phyloP scores from a whole-genome alignment of 2,888 invertebrate genomes.

The Halictus quadricinctus region DNA sequence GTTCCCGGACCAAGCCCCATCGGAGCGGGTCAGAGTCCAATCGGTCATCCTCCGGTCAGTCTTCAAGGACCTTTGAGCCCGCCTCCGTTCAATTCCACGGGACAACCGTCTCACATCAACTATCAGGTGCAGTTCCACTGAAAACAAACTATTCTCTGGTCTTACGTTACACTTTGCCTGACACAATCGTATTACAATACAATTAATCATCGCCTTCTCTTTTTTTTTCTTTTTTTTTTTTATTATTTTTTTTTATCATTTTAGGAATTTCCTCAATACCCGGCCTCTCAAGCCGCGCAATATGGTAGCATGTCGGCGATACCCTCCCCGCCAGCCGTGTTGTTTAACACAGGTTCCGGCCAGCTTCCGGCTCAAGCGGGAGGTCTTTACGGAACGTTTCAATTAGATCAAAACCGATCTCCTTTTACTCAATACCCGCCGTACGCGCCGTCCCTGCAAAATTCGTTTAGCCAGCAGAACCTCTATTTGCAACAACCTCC shows the following conservation, averaged over 20 bases:
- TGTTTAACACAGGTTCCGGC: conserved; percentile 89
- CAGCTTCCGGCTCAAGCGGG: conserved; percentile 87
- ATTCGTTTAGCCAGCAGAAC: conserved; percentile 83
- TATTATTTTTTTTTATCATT: conserved; percentile 57
- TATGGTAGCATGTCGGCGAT: conserved; percentile 92
- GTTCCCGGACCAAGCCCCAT: conserved; percentile 81
- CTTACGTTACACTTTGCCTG: neutral
- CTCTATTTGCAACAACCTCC: conserved; percentile 83
- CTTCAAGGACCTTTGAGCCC: conserved; percentile 84
- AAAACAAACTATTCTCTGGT: neutral
- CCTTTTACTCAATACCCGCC: conserved; percentile 91
- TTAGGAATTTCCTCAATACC: conserved; percentile 81
- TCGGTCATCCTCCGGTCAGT: conserved; percentile 86
- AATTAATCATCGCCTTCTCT: neutral
- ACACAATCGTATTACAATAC: neutral
- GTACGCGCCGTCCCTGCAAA: conserved; percentile 86
- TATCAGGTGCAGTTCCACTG: conserved; percentile 85
- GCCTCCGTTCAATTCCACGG: conserved; percentile 84
- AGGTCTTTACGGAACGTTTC: conserved; percentile 93
- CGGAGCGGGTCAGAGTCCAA: conserved; percentile 81
- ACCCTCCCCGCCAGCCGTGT: conserved; percentile 92
- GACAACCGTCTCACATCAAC: conserved; percentile 85
- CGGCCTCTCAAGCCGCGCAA: conserved; percentile 83
- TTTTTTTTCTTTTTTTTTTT: conserved; percentile 30
- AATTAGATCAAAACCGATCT: conserved; percentile 89